A percentile compares a stretch with the other conserved stretches of the same genome.
These are phyloP conservation scores for Polypedilum pembai DNA, from an alignment of 1,140 invertebrate genomes.

Conservation along the genomic window DNA sequence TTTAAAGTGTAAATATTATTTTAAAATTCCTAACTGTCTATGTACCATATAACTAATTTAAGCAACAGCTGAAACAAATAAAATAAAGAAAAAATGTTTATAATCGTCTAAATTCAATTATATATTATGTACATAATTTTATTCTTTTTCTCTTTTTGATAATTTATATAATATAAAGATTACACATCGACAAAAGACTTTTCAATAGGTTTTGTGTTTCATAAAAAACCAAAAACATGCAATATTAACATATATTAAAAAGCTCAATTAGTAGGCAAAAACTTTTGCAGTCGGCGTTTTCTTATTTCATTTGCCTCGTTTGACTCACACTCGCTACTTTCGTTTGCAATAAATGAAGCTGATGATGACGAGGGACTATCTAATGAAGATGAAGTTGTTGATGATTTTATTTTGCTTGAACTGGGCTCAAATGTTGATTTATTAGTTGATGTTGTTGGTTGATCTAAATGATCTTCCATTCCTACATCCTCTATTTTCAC, in stretches of 20 bases:
- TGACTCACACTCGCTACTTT: slow-evolving; percentile 31
- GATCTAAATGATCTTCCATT: slow-evolving; percentile 38
- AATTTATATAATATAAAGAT: no score
- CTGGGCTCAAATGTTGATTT: slow-evolving; percentile 10
- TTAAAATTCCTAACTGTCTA: no score
- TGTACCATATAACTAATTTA: no score
- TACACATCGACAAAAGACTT: no score
- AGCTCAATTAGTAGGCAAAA: slow-evolving; percentile 38
- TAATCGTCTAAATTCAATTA: no score
- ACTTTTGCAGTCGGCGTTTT: slow-evolving; percentile 63
- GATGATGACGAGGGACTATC: slow-evolving; percentile 30
- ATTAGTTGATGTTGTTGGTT: slow-evolving; percentile 30
- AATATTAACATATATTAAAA: not conserved
- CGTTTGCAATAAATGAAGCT: slow-evolving; percentile 31
- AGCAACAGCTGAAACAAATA: no score
- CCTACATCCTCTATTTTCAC: slow-evolving; percentile 42
- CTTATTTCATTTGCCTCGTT: slow-evolving; percentile 49
- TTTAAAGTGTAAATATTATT: no score
- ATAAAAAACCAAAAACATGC: no score
- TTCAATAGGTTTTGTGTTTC: no score
- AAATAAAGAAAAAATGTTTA: no score
- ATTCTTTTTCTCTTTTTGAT: no score
- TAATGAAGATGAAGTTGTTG: slow-evolving; percentile 29
- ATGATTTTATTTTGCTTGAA: slow-evolving; percentile 33
- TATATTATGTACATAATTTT: no score